Base-by-base conservation (phyloP, 2,113 vertebrate genomes). In the Camelus bactrianus region DNA sequence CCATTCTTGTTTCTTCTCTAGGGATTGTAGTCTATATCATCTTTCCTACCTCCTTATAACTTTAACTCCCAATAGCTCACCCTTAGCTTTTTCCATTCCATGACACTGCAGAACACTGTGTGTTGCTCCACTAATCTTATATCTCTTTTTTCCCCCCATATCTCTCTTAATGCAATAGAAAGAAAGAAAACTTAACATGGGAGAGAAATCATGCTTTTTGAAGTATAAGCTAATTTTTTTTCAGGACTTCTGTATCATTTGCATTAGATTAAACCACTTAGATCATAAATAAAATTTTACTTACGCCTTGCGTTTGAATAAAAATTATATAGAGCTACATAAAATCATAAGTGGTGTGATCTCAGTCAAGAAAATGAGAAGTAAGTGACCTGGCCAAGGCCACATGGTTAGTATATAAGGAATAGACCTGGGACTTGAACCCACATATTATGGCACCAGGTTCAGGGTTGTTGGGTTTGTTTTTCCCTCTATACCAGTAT, bases 201-300 rank as follows among this genome's bases (percentile, higher is more conserved):
- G 8, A 86, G 50, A 60, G 58, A 89, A 32, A 67, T 24, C 28
- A 64, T 72, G 42, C 22, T 72, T 91, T 88, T 28, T 62, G 13
- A 89, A 94, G 24, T 46, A 16, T 73, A 65, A 32, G 3, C 69
- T 88, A 84, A 17, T n/a, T 13, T 69, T 92, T 92, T 95, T 93
- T 58, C 46, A 89, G n/a, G 54, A 11, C 20, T 85, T 91, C 19
- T 65, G 4, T 79, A 48, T 84, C 1, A 56, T 67, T 84, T 93
- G 8, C 22, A 50, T 46, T 80, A 92, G 69, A 72, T 77, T 69
- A 70, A 94, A 46, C 26, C 26, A 88, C 9, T 79, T 54, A 35
- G 8, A 16, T 69, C 3, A 4, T 73, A 95, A 75, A 79, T 67
- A 83, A 92, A 46, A 70, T 54, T 81, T 85, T 83, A n/a, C n/a